Conservation (phyloP, 2,113 vertebrate species). For the Seriola quinqueradiata region DNA sequence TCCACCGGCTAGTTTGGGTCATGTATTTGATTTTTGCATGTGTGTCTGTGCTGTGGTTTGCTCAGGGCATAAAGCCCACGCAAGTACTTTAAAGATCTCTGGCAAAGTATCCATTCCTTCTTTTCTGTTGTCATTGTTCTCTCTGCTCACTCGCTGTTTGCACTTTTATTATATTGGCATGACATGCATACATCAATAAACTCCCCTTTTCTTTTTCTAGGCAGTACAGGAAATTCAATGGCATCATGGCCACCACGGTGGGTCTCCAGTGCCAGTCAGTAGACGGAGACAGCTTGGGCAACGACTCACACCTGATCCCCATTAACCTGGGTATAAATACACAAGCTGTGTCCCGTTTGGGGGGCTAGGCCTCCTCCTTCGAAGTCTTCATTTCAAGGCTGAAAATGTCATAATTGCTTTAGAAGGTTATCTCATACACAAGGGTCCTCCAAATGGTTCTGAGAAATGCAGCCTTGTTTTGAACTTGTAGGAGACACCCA, state of each 20-base stretch:
- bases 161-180: no score
- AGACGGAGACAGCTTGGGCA: background rate
- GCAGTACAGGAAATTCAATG: background rate
- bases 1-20: background rate
- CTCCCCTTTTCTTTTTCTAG: background rate
- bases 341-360: background rate
- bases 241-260: background rate
- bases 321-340: slow-evolving; percentile 1
- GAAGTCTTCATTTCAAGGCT: background rate
- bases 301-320: slow-evolving; percentile 15
- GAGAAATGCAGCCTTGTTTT: background rate
- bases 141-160: background rate
- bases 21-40: background rate
- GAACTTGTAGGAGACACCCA: background rate
- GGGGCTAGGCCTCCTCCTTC: background rate
- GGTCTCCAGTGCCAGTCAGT: background rate
- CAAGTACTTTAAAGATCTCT: background rate
- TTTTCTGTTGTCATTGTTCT: background rate
- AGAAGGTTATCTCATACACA: background rate
- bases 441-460: background rate
- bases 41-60: background rate
- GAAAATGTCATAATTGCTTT: background rate
- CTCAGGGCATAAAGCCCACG: slow-evolving; percentile 1
- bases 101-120: background rate
- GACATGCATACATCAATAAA: background rate